A percentile compares a stretch with the other conserved stretches of the same genome.
phyloP scores from a whole-genome alignment of 2,888 invertebrate species.

The Chromoteleia sp. region DNA sequence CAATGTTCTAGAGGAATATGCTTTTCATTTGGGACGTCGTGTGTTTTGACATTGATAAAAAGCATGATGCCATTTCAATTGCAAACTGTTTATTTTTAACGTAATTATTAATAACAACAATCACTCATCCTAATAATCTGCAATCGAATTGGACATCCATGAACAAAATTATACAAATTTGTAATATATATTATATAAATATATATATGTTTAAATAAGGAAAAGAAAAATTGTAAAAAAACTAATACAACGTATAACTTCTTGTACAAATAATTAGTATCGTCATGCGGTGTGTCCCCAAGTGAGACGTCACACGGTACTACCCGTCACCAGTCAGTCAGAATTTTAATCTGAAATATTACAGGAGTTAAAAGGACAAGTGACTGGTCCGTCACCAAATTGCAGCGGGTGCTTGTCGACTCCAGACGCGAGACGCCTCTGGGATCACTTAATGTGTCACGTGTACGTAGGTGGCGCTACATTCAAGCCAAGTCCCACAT shows the following conservation, averaged over 20 bases:
- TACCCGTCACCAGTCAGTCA: slow-evolving; percentile 61
- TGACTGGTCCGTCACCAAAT: slow-evolving; percentile 51
- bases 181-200: slow-evolving; percentile 37
- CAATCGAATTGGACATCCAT: slow-evolving; percentile 67
- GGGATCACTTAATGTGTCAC: slow-evolving; percentile 31
- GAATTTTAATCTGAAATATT: slow-evolving; percentile 56
- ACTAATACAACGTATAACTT: slow-evolving; percentile 75
- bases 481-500: slow-evolving; percentile 38
- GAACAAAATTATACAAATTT: slow-evolving; percentile 66
- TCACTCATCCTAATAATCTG: slow-evolving; percentile 36
- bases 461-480: slow-evolving; percentile 52
- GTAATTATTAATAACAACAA: too few species aligned
- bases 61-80: slow-evolving; percentile 81
- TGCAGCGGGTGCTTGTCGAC: slow-evolving; percentile 45
- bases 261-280: slow-evolving; percentile 62
- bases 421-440: slow-evolving; percentile 40
- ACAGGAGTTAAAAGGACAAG: slow-evolving; percentile 28
- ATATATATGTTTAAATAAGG: slow-evolving; percentile 51
- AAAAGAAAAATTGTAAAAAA: slow-evolving; percentile 59
- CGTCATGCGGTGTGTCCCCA: slow-evolving; percentile 76
- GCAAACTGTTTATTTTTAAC: slow-evolving; percentile 69
- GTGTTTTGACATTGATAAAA: slow-evolving; percentile 83
- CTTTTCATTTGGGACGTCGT: slow-evolving; percentile 56
- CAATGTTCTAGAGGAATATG: slow-evolving; percentile 14
- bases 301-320: slow-evolving; percentile 20